phyloP scores from a whole-genome alignment of 2,113 vertebrate species.

The Ibidorhyncha struthersii region DNA sequence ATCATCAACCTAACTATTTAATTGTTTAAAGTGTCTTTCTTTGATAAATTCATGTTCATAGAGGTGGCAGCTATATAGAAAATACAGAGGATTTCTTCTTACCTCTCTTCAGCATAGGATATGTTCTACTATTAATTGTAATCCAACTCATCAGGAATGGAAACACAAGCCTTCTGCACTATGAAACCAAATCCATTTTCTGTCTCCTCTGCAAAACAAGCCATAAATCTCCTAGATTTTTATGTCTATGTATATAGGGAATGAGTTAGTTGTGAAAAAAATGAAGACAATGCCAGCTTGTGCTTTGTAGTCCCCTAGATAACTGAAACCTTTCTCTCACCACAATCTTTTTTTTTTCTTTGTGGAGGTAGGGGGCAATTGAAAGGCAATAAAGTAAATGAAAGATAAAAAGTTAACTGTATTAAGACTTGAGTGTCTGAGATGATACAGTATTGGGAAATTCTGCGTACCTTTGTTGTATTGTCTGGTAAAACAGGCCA shows the following conservation, averaged over 20 bases:
- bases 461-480: neutral
- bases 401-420: neutral
- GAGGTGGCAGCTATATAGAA: neutral
- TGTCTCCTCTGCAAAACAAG: neutral
- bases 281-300: neutral
- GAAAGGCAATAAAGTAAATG: neutral
- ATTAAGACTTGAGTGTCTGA: neutral
- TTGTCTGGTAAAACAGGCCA: neutral
- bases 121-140: neutral
- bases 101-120: neutral
- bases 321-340: neutral
- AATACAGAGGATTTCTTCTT: neutral
- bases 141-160: neutral
- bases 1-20: neutral
- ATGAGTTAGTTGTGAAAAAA: neutral
- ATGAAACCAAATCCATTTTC: neutral
- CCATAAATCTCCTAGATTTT: neutral
- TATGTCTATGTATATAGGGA: neutral
- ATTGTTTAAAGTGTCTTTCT: neutral
- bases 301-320: neutral
- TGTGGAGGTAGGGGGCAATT: neutral
- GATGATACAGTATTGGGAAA: neutral
- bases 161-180: neutral
- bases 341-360: neutral
- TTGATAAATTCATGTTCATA: neutral